These are phyloP conservation scores for Osedax frankpressi DNA, from an alignment of 2,888 invertebrate genomes.

Conservation along the genomic window DNA sequence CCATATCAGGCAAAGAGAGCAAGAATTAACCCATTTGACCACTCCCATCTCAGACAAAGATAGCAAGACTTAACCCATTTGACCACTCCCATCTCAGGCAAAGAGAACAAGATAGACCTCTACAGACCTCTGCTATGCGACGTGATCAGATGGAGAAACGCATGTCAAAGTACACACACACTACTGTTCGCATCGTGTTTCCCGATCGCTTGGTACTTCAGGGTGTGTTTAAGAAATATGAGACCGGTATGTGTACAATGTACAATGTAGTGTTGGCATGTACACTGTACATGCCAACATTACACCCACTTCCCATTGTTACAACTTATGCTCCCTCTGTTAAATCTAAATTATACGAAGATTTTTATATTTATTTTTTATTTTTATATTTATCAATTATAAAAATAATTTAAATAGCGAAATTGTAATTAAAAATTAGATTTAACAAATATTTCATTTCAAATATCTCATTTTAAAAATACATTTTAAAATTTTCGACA, in stretches of 20 bases:
- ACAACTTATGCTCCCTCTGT: neutral
- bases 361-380: slow-evolving; percentile 4
- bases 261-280: neutral
- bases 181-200: slow-evolving; percentile 71
- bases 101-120: too few relatives aligned
- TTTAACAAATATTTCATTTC: too few relatives aligned
- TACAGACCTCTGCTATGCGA: slow-evolving; percentile 58
- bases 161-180: slow-evolving; percentile 58
- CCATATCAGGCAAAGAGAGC: too few relatives aligned
- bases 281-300: neutral
- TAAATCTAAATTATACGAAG: neutral
- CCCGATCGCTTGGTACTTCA: slow-evolving; percentile 74
- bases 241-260: slow-evolving; percentile 49
- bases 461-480: too few relatives aligned
- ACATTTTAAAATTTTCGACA: too few relatives aligned
- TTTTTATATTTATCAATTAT: too few relatives aligned
- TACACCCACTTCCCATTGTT: neutral
- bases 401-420: too few relatives aligned
- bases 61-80: too few relatives aligned
- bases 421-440: too few relatives aligned
- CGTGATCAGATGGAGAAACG: slow-evolving; percentile 54
- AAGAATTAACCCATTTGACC: too few relatives aligned
- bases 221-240: slow-evolving; percentile 66
- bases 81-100: too few relatives aligned
- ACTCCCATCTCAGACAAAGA: too few relatives aligned